These are phyloP conservation scores for Semnornis frantzii DNA, from an alignment of 2,113 vertebrate genomes.

Conservation along the genomic window DNA sequence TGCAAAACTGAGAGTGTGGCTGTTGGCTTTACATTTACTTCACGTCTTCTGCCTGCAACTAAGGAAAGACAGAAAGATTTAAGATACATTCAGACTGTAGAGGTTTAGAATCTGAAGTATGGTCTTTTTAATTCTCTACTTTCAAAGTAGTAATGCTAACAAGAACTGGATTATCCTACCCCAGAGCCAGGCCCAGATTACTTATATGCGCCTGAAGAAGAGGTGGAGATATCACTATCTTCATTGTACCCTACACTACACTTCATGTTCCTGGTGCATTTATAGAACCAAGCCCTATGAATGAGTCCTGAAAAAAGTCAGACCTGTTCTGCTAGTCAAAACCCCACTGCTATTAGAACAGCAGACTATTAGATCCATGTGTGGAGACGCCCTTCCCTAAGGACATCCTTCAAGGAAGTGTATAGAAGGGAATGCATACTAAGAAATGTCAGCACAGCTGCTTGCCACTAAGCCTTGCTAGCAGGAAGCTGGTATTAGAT, in stretches of 20 bases:
- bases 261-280: neutral
- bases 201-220: neutral
- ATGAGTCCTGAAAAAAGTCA: neutral
- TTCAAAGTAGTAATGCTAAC: neutral
- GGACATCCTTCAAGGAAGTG: neutral
- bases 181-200: neutral
- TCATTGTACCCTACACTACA: neutral
- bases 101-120: neutral
- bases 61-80: neutral
- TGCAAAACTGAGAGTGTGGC: neutral
- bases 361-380: neutral
- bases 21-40: constrained; percentile 20
- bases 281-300: neutral
- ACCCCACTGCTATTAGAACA: neutral
- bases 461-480: neutral
- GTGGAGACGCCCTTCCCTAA: neutral
- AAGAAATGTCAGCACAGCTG: neutral
- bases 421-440: neutral
- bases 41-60: neutral
- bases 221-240: neutral
- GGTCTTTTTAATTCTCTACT: neutral
- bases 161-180: neutral
- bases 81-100: neutral
- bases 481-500: neutral
- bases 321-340: constrained; percentile 16